Base-by-base conservation (phyloP, 2,113 vertebrate genomes). In the Salvelinus alpinus region DNA sequence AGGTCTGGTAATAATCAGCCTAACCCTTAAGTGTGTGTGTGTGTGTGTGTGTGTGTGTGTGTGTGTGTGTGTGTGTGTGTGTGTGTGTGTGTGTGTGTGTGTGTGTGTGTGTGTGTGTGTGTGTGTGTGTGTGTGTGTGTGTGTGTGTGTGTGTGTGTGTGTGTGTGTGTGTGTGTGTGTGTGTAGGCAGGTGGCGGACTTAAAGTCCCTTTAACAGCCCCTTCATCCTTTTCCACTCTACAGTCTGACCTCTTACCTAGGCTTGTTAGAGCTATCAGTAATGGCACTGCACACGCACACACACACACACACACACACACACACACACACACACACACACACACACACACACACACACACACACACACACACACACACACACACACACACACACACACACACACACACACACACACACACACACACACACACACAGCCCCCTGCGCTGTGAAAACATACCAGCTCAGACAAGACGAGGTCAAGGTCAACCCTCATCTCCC, bases 191-290 rank as follows among this genome's bases (percentile, higher is more conserved):
- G 89, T 93, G 92, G 86, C 88, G 87, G 25, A 9, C 86, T 84
- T 89, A 81, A 87, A 87, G 76, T 80, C 82, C 71, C 77, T 85
- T 88, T 89, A 89, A 91, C 85, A 89, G 85, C 84, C 82, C 72
- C 67, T 86, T 82, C 89, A 90, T 91, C 89, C 89, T 88, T 92
- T 91, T 91, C 82, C 88, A 90, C 92, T 91, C 83, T 86, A 85
- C 82, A 85, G 78, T 84, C 83, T 87, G 86, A 84, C 87, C 87
- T 87, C 84, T 90, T 87, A 90, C 90, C 90, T 66, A 14, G 67
- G 83, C 92, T 93, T 91, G 90, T 93, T 93, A 93, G 86, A 87
- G 82, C 85, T 82, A 90, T 91, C 87, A 92, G 88, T 92, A 92
- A 92, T 89, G 87, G 89, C 83, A 82, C 87, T 84, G 78, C 24